Evolutionary conservation across 2,797 vertebrate species (phyloP).

Genomic region (Argentina silus): DNA sequence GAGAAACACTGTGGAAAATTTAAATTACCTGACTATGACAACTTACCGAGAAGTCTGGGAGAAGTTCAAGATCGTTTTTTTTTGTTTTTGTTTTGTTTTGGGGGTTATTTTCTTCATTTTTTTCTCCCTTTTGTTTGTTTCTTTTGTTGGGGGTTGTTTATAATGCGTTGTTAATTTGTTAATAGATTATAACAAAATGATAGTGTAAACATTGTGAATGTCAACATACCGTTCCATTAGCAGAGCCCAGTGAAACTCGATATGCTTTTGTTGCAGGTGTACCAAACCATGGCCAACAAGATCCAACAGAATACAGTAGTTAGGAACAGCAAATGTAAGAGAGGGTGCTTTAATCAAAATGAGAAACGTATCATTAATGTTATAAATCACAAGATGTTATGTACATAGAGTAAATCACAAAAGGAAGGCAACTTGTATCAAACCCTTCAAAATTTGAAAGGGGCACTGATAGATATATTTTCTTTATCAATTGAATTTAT

Average conservation of each 20-base stretch:
- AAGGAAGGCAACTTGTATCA: constrained; percentile 52
- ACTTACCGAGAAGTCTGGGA: constrained; percentile 16
- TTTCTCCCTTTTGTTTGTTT: constrained; percentile 9
- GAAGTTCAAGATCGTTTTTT: constrained; percentile 5
- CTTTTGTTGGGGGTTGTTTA: constrained; percentile 20
- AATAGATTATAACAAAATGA: not conserved
- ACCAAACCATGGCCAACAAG: not conserved
- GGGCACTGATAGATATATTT: constrained; percentile 45
- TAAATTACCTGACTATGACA: constrained; percentile 15
- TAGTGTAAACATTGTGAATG: constrained; percentile 3
- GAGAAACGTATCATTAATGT: not conserved
- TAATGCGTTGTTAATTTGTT: constrained; percentile 11
- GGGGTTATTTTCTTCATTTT: no score
- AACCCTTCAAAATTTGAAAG: constrained; percentile 62
- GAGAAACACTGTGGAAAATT: constrained; percentile 40
- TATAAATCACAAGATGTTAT: constrained; percentile 62
- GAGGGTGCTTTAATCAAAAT: not conserved
- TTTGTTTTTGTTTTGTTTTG: constrained; percentile 10
- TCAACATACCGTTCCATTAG: not conserved
- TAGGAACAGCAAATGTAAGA: not conserved
- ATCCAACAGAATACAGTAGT: not conserved
- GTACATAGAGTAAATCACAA: constrained; percentile 60
- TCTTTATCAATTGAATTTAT: constrained; percentile 50
- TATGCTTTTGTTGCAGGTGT: not conserved
- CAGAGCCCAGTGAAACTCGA: not conserved